Percentiles rank a stretch among this genome's conserved stretches.
Evolutionary conservation across 2,797 vertebrate genomes (phyloP).

Genomic region (Karalla daura): DNA sequence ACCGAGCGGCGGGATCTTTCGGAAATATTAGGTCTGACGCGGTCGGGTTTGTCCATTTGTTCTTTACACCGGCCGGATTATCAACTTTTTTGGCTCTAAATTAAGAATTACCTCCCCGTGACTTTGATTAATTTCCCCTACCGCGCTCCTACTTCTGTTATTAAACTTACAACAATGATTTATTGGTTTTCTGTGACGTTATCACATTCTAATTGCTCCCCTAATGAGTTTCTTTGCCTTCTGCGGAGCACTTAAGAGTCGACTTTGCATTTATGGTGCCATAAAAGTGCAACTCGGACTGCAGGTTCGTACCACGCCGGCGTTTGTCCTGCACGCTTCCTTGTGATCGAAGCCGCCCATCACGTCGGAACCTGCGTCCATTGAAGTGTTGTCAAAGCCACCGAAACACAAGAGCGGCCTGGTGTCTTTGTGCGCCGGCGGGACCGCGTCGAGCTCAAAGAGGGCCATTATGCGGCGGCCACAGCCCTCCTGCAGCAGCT

Average conservation of each 20-base stretch:
- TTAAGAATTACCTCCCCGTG: background rate
- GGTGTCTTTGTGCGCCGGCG: background rate
- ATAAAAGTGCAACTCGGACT: background rate
- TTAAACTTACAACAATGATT: background rate
- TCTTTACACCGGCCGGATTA: background rate
- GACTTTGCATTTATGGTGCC: background rate
- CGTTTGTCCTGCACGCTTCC: too few relatives aligned
- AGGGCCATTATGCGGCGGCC: slow-evolving; percentile 32
- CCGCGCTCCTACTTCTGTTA: background rate
- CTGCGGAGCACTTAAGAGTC: background rate
- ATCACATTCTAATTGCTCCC: background rate
- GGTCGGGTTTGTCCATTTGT: background rate
- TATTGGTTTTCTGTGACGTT: background rate
- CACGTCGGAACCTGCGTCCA: background rate
- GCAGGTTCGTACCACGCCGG: background rate
- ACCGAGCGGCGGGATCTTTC: background rate
- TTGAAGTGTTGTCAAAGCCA: background rate
- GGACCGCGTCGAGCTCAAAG: slow-evolving; percentile 17
- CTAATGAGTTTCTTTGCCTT: too few relatives aligned
- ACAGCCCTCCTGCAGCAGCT: slow-evolving; percentile 45
- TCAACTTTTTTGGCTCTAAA: background rate
- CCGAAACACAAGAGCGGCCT: background rate
- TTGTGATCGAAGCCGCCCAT: background rate
- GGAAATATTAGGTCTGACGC: too few relatives aligned
- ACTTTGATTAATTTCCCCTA: background rate